phyloP scores from a whole-genome alignment of 30 jellyfish, hydroid and myxozoan genomes.

The Aurelia coerulea region DNA sequence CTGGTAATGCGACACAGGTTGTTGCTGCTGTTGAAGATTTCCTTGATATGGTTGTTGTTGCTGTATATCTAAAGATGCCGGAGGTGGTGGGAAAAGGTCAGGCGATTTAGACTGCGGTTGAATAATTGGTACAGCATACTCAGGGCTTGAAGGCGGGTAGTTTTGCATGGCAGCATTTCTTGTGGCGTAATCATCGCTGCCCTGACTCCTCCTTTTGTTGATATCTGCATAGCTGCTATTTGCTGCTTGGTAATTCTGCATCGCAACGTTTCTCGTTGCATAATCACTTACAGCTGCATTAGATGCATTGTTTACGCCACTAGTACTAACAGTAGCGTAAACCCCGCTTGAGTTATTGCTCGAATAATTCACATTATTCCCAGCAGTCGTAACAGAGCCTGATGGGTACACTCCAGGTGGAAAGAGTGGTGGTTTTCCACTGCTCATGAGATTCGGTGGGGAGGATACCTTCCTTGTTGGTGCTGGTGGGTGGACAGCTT shows the following conservation, averaged over 20 bases:
- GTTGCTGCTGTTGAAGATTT: conserved; percentile 5
- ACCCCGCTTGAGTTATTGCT: background rate
- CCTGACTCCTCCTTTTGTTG: background rate
- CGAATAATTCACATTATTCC: background rate
- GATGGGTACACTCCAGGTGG: conserved; percentile 11
- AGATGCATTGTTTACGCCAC: background rate
- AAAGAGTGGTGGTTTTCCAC: conserved; percentile 9
- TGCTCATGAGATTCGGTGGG: conserved; percentile 56
- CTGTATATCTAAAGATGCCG: conserved; percentile 27
- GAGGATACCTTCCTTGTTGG: conserved; percentile 62
- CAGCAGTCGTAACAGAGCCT: conserved; percentile 3
- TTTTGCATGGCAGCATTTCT: conserved; percentile 26
- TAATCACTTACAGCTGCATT: background rate
- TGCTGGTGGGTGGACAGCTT: conserved; percentile 60
- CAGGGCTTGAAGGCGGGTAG: conserved; percentile 28
- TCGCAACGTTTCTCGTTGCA: background rate
- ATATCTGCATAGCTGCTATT: background rate
- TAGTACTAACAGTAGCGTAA: background rate
- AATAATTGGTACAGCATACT: conserved; percentile 67
- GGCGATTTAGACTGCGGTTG: conserved; percentile 32
- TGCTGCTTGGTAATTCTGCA: background rate
- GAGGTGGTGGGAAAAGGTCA: conserved; percentile 64
- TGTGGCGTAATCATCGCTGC: conserved; percentile 23
- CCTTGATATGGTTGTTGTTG: conserved; percentile 8
- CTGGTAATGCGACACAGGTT: background rate